Conservation (phyloP, 2,797 vertebrate genomes). For the Salarias fasciatus region DNA sequence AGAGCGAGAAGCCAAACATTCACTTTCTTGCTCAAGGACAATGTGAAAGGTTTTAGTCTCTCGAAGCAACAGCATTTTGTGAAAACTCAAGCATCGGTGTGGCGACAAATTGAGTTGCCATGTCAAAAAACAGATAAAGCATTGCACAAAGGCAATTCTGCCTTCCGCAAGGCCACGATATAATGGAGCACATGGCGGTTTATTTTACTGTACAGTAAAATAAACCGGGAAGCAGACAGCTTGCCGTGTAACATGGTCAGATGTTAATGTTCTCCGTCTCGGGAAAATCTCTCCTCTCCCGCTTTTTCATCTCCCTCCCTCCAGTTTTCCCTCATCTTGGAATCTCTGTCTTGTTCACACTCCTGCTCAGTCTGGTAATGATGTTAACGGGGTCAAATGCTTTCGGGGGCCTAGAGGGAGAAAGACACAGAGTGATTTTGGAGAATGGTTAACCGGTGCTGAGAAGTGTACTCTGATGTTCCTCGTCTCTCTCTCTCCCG, state of each 20-base stretch:
- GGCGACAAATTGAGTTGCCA: neutral
- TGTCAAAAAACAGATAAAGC: constrained; percentile 25
- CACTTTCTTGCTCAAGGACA: constrained; percentile 8
- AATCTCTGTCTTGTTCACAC: constrained; percentile 49
- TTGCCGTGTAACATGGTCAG: neutral
- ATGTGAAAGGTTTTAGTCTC: constrained; percentile 6
- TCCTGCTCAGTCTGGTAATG: constrained; percentile 64
- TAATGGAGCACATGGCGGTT: constrained; percentile 7
- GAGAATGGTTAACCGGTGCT: constrained; percentile 50
- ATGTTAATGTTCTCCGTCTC: constrained; percentile 11
- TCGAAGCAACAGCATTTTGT: neutral
- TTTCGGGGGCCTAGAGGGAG: constrained; percentile 59
- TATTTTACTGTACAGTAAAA: constrained; percentile 21
- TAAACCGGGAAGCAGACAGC: neutral
- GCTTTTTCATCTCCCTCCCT: constrained; percentile 43
- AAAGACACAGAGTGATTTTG: constrained; percentile 47
- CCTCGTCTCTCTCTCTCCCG: constrained; percentile 32
- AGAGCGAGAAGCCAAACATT: constrained; percentile 25
- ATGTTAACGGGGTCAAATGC: constrained; percentile 68
- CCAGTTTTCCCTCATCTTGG: constrained; percentile 47
- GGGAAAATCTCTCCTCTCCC: constrained; percentile 19
- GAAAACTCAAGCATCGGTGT: constrained; percentile 8
- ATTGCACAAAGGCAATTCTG: constrained; percentile 15
- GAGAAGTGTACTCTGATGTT: constrained; percentile 23
- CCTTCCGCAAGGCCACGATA: neutral